Base-by-base conservation (phyloP, 2,797 vertebrate species). In the Sebastes melanostomus region DNA sequence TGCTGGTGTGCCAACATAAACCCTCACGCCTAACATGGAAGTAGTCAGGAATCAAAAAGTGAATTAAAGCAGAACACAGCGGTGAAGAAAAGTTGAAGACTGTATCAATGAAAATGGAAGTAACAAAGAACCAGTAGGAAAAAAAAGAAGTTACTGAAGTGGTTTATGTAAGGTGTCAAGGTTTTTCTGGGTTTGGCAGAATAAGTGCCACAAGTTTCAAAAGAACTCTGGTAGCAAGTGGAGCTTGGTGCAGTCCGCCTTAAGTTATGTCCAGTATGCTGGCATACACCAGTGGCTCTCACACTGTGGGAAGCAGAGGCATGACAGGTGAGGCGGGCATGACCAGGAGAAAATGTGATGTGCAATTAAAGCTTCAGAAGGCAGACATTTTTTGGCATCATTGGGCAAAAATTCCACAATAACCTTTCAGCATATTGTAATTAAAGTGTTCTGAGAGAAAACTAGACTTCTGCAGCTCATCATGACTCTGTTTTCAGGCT, bases 1-100 rank as follows among this genome's bases (percentile, higher is more conserved):
- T 50, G 63, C 59, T 56, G n/a, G 72, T 72, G 74, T 74, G 65
- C 32, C 7, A 29, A 69, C 36, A 62, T 72, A 80, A 76, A 76
- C 27, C 16, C 24, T 54, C 22, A 36, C 10, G 4, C 20, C 20
- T 13, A 16, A 81, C 32, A 73, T 60, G 32, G 10, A 66, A 29
- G 67, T 12, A 46, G 36, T 34, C 29, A 6, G 13, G 56, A 80
- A 60, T 60, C 29, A 75, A 58, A 46, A 80, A 58, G 29, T 62
- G 20, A 66, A 74, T 30, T 58, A 61, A 73, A 66, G 61, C 13
- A 68, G 55, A 67, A 71, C 34, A 63, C 16, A 72, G 56, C 3
- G 3, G 18, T 36, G 18, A 29, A 74, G 20, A 58, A 65, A 67
- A 66, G 32, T 30, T 12, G 2, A 55, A 50, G 27, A 27, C 38